Conservation (phyloP, 2,888 invertebrate species). For the Harpalus rufipes region DNA sequence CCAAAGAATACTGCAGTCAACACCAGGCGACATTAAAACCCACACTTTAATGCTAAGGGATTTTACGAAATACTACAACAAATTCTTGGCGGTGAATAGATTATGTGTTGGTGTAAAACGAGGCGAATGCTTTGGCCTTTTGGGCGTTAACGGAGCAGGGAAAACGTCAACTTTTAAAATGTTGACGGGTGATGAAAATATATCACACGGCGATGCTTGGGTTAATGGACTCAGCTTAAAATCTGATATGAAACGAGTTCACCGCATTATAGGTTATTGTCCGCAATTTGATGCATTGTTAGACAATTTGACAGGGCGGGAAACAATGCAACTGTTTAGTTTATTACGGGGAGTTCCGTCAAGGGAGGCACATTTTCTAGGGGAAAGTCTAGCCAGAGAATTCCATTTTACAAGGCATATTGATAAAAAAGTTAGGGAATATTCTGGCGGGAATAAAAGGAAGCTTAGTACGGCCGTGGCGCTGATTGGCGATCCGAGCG, state of each 20-base stretch:
- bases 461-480: slow-evolving; percentile 80
- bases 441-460: slow-evolving; percentile 80
- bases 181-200: slow-evolving; percentile 89
- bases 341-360: slow-evolving; percentile 77
- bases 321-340: slow-evolving; percentile 79
- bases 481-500: slow-evolving; percentile 79
- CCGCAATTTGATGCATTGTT: slow-evolving; percentile 81
- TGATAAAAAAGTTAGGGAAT: slow-evolving; percentile 76
- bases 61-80: slow-evolving; percentile 87
- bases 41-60: slow-evolving; percentile 82
- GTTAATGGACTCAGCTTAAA: slow-evolving; percentile 77
- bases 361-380: slow-evolving; percentile 72
- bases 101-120: slow-evolving; percentile 81
- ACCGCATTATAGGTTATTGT: slow-evolving; percentile 81
- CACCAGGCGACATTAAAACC: slow-evolving; percentile 73
- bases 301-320: slow-evolving; percentile 79
- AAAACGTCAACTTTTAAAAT: slow-evolving; percentile 94
- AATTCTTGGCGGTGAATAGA: slow-evolving; percentile 88
- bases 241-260: slow-evolving; percentile 80
- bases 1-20: slow-evolving; percentile 76
- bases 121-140: slow-evolving; percentile 89
- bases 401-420: slow-evolving; percentile 77
- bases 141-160: slow-evolving; percentile 93
- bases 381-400: slow-evolving; percentile 75
- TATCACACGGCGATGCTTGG: slow-evolving; percentile 85